Evolutionary conservation across 2,113 vertebrate species (phyloP).

Genomic region (Nyctereutes procyonoides): DNA sequence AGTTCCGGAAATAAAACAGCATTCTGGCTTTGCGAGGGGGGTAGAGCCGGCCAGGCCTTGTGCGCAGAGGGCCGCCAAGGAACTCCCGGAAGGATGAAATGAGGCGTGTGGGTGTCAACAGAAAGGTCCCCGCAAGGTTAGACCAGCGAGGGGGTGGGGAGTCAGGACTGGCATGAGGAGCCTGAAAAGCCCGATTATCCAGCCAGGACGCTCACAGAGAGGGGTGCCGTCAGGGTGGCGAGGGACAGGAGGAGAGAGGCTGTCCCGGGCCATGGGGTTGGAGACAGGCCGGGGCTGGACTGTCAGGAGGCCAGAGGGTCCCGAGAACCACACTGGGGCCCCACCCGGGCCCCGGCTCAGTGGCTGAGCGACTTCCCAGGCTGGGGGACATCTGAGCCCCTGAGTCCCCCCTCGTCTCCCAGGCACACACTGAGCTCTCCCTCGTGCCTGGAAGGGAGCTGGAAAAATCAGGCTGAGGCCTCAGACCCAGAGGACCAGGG

Average conservation of each 20-base stretch:
- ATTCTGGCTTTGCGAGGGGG: background rate
- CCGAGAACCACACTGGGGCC: background rate
- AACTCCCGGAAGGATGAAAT: background rate
- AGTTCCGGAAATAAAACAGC: background rate
- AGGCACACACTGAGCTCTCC: background rate
- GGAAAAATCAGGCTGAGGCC: background rate
- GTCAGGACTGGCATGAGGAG: background rate
- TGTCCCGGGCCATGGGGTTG: background rate
- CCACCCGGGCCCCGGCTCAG: background rate
- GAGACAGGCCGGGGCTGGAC: background rate
- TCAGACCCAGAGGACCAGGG: rapidly evolving
- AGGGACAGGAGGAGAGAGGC: background rate
- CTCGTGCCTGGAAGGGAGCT: background rate
- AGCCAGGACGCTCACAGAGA: rapidly evolving
- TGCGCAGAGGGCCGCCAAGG: background rate
- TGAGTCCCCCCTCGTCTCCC: background rate
- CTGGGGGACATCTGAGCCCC: background rate
- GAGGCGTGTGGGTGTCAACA: background rate
- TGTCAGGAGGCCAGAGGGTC: background rate
- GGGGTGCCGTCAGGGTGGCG: background rate
- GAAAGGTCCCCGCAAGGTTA: background rate
- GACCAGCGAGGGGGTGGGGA: background rate
- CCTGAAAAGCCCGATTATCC: background rate
- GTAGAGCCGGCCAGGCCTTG: background rate
- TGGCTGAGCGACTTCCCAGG: background rate